These are phyloP conservation scores for Xenus cinereus DNA, from an alignment of 2,113 vertebrate genomes.

Conservation along the genomic window DNA sequence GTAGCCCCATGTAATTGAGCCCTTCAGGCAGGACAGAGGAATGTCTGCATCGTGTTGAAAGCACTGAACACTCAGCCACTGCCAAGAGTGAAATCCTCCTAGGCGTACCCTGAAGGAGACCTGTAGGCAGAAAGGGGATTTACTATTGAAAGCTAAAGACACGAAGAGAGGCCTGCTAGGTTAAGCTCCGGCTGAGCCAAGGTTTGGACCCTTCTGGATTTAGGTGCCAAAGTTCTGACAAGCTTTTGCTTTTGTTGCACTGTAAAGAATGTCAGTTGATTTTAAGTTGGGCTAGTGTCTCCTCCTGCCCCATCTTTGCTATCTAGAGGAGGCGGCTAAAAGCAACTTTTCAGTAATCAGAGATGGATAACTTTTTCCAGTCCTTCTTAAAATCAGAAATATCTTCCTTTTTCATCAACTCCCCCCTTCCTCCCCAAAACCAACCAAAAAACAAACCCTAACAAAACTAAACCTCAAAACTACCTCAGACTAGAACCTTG, in stretches of 20 bases:
- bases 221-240: neutral
- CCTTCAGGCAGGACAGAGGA: neutral
- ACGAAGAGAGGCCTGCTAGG: neutral
- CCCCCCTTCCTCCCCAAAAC: rapidly evolving
- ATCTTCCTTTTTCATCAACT: neutral
- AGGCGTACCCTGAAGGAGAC: neutral
- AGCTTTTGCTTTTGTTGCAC: neutral
- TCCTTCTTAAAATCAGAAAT: neutral
- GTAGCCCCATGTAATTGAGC: neutral
- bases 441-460: neutral
- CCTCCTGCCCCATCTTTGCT: neutral
- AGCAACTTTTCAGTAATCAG: neutral
- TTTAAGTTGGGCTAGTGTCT: neutral
- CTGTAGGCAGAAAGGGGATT: neutral
- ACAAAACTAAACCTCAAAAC: neutral
- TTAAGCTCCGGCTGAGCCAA: neutral
- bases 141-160: neutral
- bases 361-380: neutral
- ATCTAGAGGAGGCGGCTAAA: neutral
- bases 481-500: neutral
- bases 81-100: neutral
- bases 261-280: neutral
- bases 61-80: neutral
- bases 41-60: neutral
- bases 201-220: neutral